Evolutionary conservation across 2,797 vertebrate species (phyloP), one percentile per base, ranked within the genome.

Genomic region (Propithecus perrieri): DNA sequence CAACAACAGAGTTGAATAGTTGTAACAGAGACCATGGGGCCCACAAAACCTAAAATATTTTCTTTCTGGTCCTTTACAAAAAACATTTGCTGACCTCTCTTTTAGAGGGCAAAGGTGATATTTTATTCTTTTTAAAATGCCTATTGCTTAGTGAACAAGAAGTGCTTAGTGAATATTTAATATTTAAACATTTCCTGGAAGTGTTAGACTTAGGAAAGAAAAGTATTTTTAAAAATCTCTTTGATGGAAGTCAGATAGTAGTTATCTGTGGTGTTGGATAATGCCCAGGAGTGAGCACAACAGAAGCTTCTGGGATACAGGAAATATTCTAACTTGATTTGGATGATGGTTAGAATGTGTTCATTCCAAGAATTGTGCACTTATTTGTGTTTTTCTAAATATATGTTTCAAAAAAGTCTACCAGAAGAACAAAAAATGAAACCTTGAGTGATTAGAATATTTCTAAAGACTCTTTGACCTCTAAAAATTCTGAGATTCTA

Each of bases 161-260:
- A 28, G 33, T 89, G 10, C 10, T 90, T 93, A 79, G n/a, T 35
- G n/a, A 83, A 83, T 65, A 81, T 50, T 48, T 92, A 72, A 30
- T 94, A 65, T 92, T 93, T 87, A 71, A 85, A 53, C 4, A 93
- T 59, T 76, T 92, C 41, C 69, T 57, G 38, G n/a, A 92, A 65
- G 26, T n/a, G 1, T 63, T 61, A n/a, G 14, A 80, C 11, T 65
- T 67, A 46, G 15, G 9, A 83, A 48, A 89, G 22, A 85, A 72
- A 89, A 89, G 24, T 24, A 59, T 50, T 92, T 90, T 72, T 1
- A 0, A 55, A 74, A 76, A 55, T 84, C 50, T 55, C 46, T 48
- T 85, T 89, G 72, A 86, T 33, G 33, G 24, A 75, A 88, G 5
- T 92, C 48, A 83, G 22, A 76, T 18, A 83, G 4, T 28, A 59